Evolutionary conservation across 2,113 vertebrate species (phyloP).

Genomic region (Pterocles orientalis): DNA sequence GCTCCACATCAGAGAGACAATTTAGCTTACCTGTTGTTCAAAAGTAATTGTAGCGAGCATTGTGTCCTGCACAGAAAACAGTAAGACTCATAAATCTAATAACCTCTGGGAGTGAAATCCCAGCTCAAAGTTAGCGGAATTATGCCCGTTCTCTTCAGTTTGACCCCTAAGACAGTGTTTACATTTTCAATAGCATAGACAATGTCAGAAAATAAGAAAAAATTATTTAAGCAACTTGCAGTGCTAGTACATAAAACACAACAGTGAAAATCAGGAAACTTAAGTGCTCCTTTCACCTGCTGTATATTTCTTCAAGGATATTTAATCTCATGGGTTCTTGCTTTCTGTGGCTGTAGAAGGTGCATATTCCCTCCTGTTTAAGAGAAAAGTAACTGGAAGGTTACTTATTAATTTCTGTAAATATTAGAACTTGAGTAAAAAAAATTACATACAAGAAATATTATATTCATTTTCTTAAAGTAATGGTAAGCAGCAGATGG

Average conservation of each 20-base stretch:
- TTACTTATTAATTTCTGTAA: not conserved
- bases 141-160: not conserved
- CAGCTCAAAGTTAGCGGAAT: not conserved
- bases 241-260: not conserved
- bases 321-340: not conserved
- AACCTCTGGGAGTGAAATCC: not conserved
- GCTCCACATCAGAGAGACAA: not conserved
- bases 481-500: not conserved
- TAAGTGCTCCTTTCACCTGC: not conserved
- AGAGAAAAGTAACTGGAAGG: not conserved
- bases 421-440: not conserved
- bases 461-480: not conserved
- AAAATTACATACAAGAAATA: not conserved
- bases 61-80: not conserved
- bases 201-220: not conserved
- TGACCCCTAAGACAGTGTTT: not conserved
- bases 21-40: not conserved
- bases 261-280: not conserved
- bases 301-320: not conserved
- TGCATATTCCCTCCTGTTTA: not conserved
- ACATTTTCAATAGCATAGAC: not conserved
- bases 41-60: not conserved
- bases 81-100: not conserved
- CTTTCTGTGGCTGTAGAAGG: not conserved
- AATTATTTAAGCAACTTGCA: not conserved